Percentiles rank a stretch among this genome's conserved stretches.
These are phyloP conservation scores for Leuciscus waleckii DNA, from an alignment of 2,797 vertebrate genomes.

Conservation along the genomic window DNA sequence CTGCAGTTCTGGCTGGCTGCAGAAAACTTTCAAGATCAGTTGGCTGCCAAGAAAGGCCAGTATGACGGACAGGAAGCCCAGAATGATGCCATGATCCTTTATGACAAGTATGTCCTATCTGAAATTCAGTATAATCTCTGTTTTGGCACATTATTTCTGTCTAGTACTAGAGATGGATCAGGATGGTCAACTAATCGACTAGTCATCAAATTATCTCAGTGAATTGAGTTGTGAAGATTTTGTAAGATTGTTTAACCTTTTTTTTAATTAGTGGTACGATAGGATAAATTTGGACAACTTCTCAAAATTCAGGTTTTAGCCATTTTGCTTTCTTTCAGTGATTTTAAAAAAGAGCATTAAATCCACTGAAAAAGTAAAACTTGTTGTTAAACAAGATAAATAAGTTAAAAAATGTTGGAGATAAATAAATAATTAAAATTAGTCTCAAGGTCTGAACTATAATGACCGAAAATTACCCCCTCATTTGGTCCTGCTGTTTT, in stretches of 20 bases:
- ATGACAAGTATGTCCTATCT: slow-evolving; percentile 89
- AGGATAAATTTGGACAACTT: neutral
- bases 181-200: neutral
- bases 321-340: neutral
- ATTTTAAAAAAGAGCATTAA: neutral
- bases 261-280: neutral
- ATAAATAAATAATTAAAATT: neutral
- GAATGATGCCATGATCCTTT: slow-evolving; percentile 99
- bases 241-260: neutral
- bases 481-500: too few species aligned
- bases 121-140: neutral
- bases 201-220: neutral
- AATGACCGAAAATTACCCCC: neutral
- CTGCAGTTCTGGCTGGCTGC: slow-evolving; percentile 98
- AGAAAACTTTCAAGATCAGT: slow-evolving; percentile 98
- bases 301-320: neutral
- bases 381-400: too few species aligned
- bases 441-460: neutral
- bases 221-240: neutral
- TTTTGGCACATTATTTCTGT: neutral
- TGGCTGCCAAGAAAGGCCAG: slow-evolving; percentile 96
- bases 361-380: neutral
- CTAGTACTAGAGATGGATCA: neutral
- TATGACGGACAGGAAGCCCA: slow-evolving; percentile 99
- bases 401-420: too few species aligned